Evolutionary conservation across 2,888 invertebrate genomes (phyloP), one percentile per base, ranked within the genome.

Genomic region (Prenolepis imparis): DNA sequence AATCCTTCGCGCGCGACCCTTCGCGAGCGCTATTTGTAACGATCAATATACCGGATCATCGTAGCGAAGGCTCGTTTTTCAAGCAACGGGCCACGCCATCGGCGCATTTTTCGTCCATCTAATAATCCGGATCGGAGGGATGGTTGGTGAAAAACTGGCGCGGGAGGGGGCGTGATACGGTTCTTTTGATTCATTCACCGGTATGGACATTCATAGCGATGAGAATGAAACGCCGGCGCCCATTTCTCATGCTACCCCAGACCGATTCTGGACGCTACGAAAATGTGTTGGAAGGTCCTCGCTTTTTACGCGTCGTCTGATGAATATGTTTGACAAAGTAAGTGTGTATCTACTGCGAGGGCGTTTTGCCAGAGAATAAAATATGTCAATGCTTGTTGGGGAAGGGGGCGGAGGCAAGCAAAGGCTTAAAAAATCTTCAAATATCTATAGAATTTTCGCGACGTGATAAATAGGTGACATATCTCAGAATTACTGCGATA

Each of bases 21-120:
- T n/a, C 18, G 81, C 70, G 61, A 59, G 59, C 55, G 84, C 87
- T 89, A 91, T 91, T 91, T 91, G 87, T 91, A 90, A 91, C 91
- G 91, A 91, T 91, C 91, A 89, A 91, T 91, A 88, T 84, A 86
- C 83, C 82, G 84, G 24, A 70, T 77, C 83, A 59, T 85, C 84
- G 84, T 86, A 83, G 28, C 83, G 86, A 86, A 72, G 67, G 87
- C 77, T 90, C 90, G 90, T 90, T 90, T 90, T 89, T 90, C 90
- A 90, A 84, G 78, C 84, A 67, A 75, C 67, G 86, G 80, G 73
- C 57, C 82, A 36, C 41, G 39, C 84, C 41, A 39, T 70, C 77
- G 70, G 52, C 77, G 80, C 89, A 90, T 90, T 90, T 90, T 90
- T 89, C 89, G 89, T 73, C 82, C 83, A 73, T 84, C 86, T 90